Base-by-base conservation (phyloP, 1,140 invertebrate species). In the Drosophila fuyamai region DNA sequence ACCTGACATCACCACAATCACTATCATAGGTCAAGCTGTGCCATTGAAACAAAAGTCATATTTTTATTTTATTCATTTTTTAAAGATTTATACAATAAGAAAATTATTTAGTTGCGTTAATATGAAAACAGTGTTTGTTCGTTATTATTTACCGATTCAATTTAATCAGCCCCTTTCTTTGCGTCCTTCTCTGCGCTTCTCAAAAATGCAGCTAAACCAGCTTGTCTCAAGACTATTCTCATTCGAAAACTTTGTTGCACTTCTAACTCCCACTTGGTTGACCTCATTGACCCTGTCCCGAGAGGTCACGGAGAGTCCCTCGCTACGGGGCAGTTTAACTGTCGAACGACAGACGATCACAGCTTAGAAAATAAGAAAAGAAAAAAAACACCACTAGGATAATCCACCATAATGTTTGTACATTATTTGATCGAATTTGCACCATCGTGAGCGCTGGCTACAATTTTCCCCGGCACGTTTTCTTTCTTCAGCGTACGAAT, bases 351-450 rank as follows among this genome's bases (percentile, higher is more conserved):
- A 86, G 79, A 77, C 71, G 62, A 85, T 77, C 74, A 68, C 58
- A 79, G 76, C 47, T 53, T 10, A 36, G 66, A 71, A 41, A 71
- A 35, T 23, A 7, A 51, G 35, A 65, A 23, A 29, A 38, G 78
- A 74, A 29, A 65, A 32, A 38, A 81, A 74, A 29, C 44, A 62
- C 53, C 76, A 76, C 63, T 56, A 41, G 57, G 59, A 79, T 56
- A 73, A 67, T 65, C 58, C 54, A 76, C 65, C 56, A 82, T 86
- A 88, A 86, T 86, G 83, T 82, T 88, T 81, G 70, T 55, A 68
- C 82, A 85, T 85, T 85, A 86, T 81, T 82, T 82, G 79, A 88
- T 79, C 76, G 79, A 83, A 83, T 83, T 83, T 71, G 75, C 80
- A 60, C 67, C 76, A 68, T 88, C 84, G 84, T 88, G 81, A 86